phyloP scores from a whole-genome alignment of 2,888 invertebrate genomes.

The Sinopyrophorus schimmeli region DNA sequence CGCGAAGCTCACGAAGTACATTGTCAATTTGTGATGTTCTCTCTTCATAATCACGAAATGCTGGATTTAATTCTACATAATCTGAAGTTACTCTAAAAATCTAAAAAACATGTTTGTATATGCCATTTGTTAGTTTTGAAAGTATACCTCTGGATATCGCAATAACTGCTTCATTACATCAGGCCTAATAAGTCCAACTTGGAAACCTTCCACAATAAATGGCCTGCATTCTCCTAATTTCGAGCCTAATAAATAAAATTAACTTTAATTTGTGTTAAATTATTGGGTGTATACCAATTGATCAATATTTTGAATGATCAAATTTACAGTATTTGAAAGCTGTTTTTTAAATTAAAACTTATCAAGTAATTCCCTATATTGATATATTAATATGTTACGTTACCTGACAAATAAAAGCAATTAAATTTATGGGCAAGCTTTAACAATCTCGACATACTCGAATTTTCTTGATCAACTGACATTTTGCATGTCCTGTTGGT shows the following conservation, averaged over 20 bases:
- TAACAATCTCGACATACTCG: conserved; percentile 67
- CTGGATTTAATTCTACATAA: conserved; percentile 82
- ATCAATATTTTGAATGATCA: conserved; percentile 29
- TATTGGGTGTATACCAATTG: conserved; percentile 29
- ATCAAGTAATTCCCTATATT: conserved; percentile 14
- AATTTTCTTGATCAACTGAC: conserved; percentile 22
- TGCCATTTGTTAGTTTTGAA: conserved; percentile 11
- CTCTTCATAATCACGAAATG: conserved; percentile 83
- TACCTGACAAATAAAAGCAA: conserved; percentile 87
- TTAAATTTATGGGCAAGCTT: conserved; percentile 86
- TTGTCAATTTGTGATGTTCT: conserved; percentile 77
- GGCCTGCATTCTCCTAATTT: conserved; percentile 80
- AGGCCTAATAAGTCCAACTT: conserved; percentile 85
- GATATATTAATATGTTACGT: conserved; percentile 41
- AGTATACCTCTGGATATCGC: conserved; percentile 76
- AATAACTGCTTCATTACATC: conserved; percentile 81
- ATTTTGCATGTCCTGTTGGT: conserved; percentile 26
- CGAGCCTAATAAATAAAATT: conserved; percentile 62
- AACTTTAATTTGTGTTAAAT: conserved; percentile 24
- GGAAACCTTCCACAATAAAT: conserved; percentile 85
- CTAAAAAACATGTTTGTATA: conserved; percentile 52
- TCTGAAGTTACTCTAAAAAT: conserved; percentile 73
- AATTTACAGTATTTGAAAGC: conserved; percentile 25
- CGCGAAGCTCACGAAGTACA: conserved; percentile 75
- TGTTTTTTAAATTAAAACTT: conserved; percentile 36